These are phyloP conservation scores for Burhinus bistriatus DNA, from an alignment of 2,113 vertebrate species.

Conservation along the genomic window DNA sequence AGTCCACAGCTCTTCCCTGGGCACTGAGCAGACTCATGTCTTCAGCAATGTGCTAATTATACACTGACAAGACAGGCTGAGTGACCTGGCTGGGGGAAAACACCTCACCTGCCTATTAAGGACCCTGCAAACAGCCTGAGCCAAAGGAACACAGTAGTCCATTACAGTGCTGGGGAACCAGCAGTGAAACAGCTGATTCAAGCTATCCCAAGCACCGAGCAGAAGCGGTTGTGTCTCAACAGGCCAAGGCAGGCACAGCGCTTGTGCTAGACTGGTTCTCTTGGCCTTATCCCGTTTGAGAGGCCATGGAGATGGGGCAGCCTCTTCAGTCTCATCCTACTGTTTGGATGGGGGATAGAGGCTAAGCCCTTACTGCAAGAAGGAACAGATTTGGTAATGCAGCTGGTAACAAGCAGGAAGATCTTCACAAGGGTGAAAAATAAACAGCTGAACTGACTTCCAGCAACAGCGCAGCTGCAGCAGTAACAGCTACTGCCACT, in stretches of 20 bases:
- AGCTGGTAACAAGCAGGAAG: background rate
- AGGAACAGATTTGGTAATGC: too few species aligned
- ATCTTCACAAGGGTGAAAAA: background rate
- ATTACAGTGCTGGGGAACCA: too few species aligned
- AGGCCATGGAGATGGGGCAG: too few species aligned
- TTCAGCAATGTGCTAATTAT: background rate
- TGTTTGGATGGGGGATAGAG: too few species aligned
- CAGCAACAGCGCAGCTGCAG: background rate
- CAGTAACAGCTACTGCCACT: background rate
- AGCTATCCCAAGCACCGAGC: too few species aligned
- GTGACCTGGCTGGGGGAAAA: background rate
- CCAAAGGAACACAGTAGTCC: background rate
- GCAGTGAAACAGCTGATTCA: too few species aligned
- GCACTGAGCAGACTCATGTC: background rate
- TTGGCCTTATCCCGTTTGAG: too few species aligned
- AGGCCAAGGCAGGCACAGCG: too few species aligned
- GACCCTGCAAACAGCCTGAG: background rate
- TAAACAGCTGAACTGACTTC: background rate
- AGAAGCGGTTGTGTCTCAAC: too few species aligned
- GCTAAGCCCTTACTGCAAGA: too few species aligned
- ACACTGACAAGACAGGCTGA: background rate
- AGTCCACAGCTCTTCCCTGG: background rate
- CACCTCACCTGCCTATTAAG: background rate
- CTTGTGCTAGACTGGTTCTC: too few species aligned
- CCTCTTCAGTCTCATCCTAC: too few species aligned